Base-by-base conservation (phyloP, 2,797 vertebrate genomes). In the Enteromius thamalakanensis region DNA sequence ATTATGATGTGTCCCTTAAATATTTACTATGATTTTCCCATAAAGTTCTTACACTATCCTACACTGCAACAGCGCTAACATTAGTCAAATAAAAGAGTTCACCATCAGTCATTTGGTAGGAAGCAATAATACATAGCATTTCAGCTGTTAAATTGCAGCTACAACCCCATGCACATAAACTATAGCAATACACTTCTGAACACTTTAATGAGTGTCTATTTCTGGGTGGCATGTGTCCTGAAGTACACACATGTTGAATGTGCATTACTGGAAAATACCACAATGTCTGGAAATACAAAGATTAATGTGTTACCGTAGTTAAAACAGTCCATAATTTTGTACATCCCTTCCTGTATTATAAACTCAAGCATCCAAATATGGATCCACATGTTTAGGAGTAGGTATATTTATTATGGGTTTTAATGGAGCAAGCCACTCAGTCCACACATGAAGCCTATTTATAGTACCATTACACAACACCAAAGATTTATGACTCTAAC, bases 171-270 rank as follows among this genome's bases (percentile, higher is more conserved):
- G 37, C 32, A 32, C 34, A 76, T 45, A 68, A 76, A 82, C 69
- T 40, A 67, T 42, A 58, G 19, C 37, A 77, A 23, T 8, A 34
- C 15, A 65, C 14, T 1, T 64, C 62, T 32, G 32, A 64, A 69
- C 64, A 51, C 19, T 76, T 68, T 80, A 85, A 40, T 26, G 32
- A 19, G n/a, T 34, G 40, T 79, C 62, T 83, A 86, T 86, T 86
- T 83, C 62, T 75, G 80, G 80, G 19, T 75, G 80, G 40, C 76
- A 83, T 79, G 76, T 80, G 80, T 60, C 21, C 75, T 69, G 26
- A 55, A 69, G 42, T 9, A 60, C 1, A 14, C 10, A 65, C 47
- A 58, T 12, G 9, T 40, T n/a, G 14, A 29, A 53, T 6, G 21
- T 11, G 45, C 10, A 55, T 15, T 17, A 37, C 47, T 71, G 42